Evolutionary conservation across 2,888 invertebrate genomes (phyloP).

Genomic region (Teleiodes luculella): DNA sequence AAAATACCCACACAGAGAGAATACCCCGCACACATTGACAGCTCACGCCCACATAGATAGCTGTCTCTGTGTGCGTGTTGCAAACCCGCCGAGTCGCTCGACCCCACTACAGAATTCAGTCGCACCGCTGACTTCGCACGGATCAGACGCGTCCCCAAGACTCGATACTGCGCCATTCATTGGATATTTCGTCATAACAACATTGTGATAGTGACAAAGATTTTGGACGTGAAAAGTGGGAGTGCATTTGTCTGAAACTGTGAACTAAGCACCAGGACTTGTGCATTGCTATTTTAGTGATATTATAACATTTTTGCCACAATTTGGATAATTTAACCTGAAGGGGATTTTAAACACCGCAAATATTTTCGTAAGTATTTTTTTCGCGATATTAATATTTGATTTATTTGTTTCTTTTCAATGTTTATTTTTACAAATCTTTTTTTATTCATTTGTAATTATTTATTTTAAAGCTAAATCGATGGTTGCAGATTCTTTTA

Average conservation of each 20-base stretch:
- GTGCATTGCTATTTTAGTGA: conserved; percentile 55
- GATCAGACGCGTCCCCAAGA: conserved; percentile 56
- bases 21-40: conserved; percentile 21
- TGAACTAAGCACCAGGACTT: conserved; percentile 53
- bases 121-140: conserved; percentile 58
- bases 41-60: conserved; percentile 43
- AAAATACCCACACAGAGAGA: conserved; percentile 48
- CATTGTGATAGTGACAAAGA: conserved; percentile 70
- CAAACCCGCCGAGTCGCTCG: conserved; percentile 60
- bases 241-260: conserved; percentile 56
- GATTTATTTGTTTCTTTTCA: conserved; percentile 3
- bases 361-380: conserved; percentile 76
- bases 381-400: neutral
- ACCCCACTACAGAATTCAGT: conserved; percentile 76
- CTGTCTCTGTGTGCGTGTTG: conserved; percentile 49
- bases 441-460: no score
- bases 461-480: conserved; percentile 3
- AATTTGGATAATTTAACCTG: conserved; percentile 73
- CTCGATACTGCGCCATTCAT: conserved; percentile 54
- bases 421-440: conserved; percentile 9
- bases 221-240: conserved; percentile 70
- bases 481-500: neutral
- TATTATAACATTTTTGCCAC: conserved; percentile 67
- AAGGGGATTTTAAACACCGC: conserved; percentile 66
- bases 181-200: conserved; percentile 75